Percentiles rank a stretch among this genome's conserved stretches.
Conservation (phyloP, 30 jellyfish, hydroid and myxozoan species). For the Cassiopea xamachana region DNA sequence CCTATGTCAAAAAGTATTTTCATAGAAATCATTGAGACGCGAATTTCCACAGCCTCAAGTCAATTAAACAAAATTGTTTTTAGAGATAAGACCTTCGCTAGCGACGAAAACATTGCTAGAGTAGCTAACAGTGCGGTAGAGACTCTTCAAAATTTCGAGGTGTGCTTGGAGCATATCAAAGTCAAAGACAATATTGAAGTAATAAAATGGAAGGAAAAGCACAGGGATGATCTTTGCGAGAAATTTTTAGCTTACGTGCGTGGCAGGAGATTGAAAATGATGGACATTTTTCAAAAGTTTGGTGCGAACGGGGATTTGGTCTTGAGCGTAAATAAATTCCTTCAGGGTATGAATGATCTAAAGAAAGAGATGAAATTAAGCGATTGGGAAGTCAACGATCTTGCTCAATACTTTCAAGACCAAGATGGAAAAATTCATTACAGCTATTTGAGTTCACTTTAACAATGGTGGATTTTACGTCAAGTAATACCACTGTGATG, state of each 20-base stretch:
- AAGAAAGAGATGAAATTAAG: conserved; percentile 44
- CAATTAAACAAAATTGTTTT: conserved; percentile 17
- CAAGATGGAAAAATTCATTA: conserved; percentile 54
- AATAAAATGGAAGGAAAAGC: conserved; percentile 44
- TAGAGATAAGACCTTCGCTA: conserved; percentile 41
- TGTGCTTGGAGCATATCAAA: conserved; percentile 24
- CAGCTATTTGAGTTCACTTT: conserved; percentile 22
- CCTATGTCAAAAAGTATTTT: conserved; percentile 16
- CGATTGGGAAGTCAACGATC: conserved; percentile 60
- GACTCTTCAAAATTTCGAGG: background rate
- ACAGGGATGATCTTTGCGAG: conserved; percentile 55
- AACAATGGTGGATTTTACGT: background rate
- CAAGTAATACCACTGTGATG: background rate
- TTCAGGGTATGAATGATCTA: conserved; percentile 33
- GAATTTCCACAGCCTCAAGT: conserved; percentile 10
- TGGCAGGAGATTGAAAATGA: conserved; percentile 31
- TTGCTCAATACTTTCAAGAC: conserved; percentile 38
- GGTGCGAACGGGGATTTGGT: conserved; percentile 65
- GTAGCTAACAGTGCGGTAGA: background rate
- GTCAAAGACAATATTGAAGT: conserved; percentile 15
- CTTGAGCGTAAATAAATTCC: conserved; percentile 28
- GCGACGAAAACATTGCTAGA: background rate
- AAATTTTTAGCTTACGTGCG: conserved; percentile 45
- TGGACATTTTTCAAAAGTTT: conserved; percentile 48
- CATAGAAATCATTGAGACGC: background rate